Base-by-base conservation (phyloP, 2,113 vertebrate species). In the Rhadina sibilatrix region DNA sequence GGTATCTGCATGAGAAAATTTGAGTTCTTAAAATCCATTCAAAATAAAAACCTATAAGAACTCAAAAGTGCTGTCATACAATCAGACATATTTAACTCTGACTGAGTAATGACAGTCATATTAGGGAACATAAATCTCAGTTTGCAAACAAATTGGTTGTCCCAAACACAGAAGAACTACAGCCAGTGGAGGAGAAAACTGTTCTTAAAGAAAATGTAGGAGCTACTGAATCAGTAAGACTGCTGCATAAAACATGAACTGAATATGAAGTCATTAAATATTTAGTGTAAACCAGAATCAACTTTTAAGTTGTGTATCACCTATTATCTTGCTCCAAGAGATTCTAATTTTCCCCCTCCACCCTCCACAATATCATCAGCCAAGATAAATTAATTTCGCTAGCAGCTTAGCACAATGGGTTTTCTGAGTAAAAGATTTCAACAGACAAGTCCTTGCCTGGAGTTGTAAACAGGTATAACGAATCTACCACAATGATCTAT, bases 401-500 rank as follows among this genome's bases (percentile, higher is more conserved):
- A 83, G 35, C 23, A 77, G 78, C 38, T 46, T 70, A 88, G 86
- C 40, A 96, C 79, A 96, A 90, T 77, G 66, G 33, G 27, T 64
- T 89, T 92, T 94, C 88, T 90, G 54, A 94, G 91, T 12, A 59
- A 63, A 76, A 76, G 56, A 87, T 82, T 88, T 82, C 80, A 76
- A 61, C 59, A 88, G 92, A 74, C 82, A 95, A 94, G 87, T 57
- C 75, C 28, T 76, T 90, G 87, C 83, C 76, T 93, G 68, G 66
- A 88, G 70, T 50, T 83, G 74, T 10, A 93, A 72, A 89, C 83
- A 89, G 52, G 37, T 54, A 72, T 72, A 95, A 85, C 0, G 3
- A 91, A 93, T 65, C 61, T 78, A 63, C 68, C 64, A 92, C 86
- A 94, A 87, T 82, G 78, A 79, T 38, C 84, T 87, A 68, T 63